phyloP scores from a whole-genome alignment of 1,140 invertebrate species.

The Ericerus pela region DNA sequence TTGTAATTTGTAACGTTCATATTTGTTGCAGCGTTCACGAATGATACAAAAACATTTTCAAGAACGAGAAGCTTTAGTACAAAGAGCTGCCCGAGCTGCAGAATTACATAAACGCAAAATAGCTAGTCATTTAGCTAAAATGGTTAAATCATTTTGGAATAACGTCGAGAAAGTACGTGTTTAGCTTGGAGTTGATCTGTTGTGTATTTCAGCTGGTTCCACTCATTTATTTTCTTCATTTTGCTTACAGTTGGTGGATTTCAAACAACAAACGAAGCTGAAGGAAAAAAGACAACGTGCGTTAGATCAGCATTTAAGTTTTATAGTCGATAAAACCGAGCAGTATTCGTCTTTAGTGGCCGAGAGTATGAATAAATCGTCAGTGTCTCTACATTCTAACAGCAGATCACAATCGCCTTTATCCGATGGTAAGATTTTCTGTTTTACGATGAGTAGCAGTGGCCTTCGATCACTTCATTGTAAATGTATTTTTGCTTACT shows the following conservation, averaged over 20 bases:
- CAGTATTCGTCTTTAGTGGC: constrained; percentile 86
- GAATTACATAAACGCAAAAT: constrained; percentile 71
- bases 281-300: constrained; percentile 92
- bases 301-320: constrained; percentile 91
- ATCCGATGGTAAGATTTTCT: constrained; percentile 15
- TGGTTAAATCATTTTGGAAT: constrained; percentile 87
- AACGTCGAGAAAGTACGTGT: constrained; percentile 77
- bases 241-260: constrained; percentile 65
- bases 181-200: neutral
- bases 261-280: constrained; percentile 77
- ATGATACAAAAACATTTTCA: constrained; percentile 94
- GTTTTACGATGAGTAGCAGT: neutral
- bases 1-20: neutral
- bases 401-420: neutral
- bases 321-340: constrained; percentile 97
- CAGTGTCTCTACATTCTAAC: constrained; percentile 27
- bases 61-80: constrained; percentile 76
- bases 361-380: constrained; percentile 58
- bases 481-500: neutral
- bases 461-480: neutral
- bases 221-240: constrained; percentile 17
- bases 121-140: constrained; percentile 78
- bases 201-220: neutral
- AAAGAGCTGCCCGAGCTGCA: constrained; percentile 82
- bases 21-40: constrained; percentile 43